These are phyloP conservation scores for Drosophila colorata DNA, from an alignment of 2,888 invertebrate genomes.

Conservation along the genomic window DNA sequence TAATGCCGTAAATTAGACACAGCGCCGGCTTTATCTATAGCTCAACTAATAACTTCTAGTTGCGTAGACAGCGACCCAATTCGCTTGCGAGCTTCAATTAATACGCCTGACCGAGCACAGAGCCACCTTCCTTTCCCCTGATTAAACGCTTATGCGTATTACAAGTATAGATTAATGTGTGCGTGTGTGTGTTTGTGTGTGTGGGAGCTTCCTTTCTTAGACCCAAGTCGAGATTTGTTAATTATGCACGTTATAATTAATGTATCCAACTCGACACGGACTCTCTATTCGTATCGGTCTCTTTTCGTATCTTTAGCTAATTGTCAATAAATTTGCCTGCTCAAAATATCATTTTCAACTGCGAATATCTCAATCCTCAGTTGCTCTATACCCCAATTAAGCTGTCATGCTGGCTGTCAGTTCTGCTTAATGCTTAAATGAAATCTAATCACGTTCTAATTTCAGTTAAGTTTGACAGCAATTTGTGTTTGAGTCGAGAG, in stretches of 20 bases:
- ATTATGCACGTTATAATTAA: slow-evolving; percentile 76
- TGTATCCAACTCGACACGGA: slow-evolving; percentile 35
- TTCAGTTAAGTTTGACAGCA: slow-evolving; percentile 75
- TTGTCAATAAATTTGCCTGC: slow-evolving; percentile 78
- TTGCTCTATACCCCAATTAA: slow-evolving; percentile 13
- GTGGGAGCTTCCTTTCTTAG: slow-evolving; percentile 23
- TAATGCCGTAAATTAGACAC: slow-evolving; percentile 73
- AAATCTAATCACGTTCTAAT: slow-evolving; percentile 81
- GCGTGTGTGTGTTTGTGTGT: not conserved
- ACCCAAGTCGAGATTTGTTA: slow-evolving; percentile 69
- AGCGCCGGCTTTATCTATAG: slow-evolving; percentile 34
- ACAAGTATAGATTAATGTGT: slow-evolving; percentile 10
- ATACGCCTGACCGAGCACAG: slow-evolving; percentile 59
- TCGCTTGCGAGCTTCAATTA: slow-evolving; percentile 67
- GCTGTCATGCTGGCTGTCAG: slow-evolving; percentile 74
- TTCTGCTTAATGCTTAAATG: slow-evolving; percentile 75
- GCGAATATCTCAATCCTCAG: slow-evolving; percentile 1
- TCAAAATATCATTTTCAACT: slow-evolving; percentile 69
- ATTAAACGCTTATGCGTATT: slow-evolving; percentile 51
- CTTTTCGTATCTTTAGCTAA: slow-evolving; percentile 46
- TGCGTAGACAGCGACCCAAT: slow-evolving; percentile 66
- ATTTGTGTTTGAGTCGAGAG: slow-evolving; percentile 34
- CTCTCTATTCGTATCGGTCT: not conserved
- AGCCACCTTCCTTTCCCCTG: slow-evolving; percentile 8
- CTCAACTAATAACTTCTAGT: slow-evolving; percentile 74